A percentile compares a stretch with the other conserved stretches of the same genome.
These are phyloP conservation scores for Hypotaenidia okinawae DNA, from an alignment of 2,797 vertebrate species.

Conservation along the genomic window DNA sequence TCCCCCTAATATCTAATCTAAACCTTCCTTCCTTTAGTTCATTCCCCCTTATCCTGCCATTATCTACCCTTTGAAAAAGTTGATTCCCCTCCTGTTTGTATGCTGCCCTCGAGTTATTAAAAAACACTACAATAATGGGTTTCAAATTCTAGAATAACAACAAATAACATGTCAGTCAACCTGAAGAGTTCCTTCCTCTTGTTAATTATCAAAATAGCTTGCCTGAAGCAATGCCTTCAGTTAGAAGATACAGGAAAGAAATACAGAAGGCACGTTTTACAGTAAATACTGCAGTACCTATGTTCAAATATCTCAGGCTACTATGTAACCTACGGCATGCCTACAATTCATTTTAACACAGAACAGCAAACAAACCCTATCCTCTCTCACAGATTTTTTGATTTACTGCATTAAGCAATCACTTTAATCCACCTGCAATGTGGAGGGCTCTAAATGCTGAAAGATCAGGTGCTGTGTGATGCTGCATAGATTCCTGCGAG, in stretches of 20 bases:
- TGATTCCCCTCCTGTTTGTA: too few relatives aligned
- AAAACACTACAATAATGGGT: background rate
- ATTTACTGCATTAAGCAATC: background rate
- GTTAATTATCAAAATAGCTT: constrained; percentile 29
- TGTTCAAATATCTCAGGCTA: background rate
- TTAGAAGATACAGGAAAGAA: background rate
- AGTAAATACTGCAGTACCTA: background rate
- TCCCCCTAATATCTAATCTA: too few relatives aligned
- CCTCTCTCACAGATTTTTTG: background rate
- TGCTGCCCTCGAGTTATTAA: background rate
- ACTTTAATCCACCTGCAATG: constrained; percentile 5
- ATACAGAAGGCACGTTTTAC: background rate
- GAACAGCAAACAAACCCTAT: background rate
- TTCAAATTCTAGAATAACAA: constrained; percentile 5
- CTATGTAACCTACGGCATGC: background rate
- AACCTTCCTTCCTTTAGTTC: too few relatives aligned
- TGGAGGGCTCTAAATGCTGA: background rate
- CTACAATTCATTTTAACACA: background rate
- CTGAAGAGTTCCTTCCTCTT: background rate
- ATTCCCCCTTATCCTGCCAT: too few relatives aligned
- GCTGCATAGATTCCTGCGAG: rapidly evolving
- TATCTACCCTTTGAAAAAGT: too few relatives aligned
- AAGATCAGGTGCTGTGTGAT: background rate
- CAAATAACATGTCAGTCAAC: background rate
- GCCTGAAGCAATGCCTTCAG: background rate